Conservation (phyloP, 1,140 invertebrate genomes). For the Drosophila ogumai region DNA sequence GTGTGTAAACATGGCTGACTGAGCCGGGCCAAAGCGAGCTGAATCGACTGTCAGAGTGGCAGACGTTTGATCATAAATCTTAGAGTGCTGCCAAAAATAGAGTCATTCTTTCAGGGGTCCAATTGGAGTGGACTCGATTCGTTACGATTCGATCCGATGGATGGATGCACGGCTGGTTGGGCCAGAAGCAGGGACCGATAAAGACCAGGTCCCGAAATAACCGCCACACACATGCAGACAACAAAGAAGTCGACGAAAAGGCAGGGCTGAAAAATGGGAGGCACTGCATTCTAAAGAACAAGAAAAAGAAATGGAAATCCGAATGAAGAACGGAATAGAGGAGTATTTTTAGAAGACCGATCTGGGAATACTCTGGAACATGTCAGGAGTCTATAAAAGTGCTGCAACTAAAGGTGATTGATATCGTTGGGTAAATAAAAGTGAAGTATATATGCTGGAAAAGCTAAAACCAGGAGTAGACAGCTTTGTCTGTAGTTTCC, state of each 20-base stretch:
- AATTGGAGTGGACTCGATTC: conserved; percentile 43
- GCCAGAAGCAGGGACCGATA: conserved; percentile 8
- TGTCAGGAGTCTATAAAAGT: conserved; percentile 18
- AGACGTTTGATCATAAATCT: conserved; percentile 71
- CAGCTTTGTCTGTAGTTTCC: neutral
- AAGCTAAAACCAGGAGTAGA: neutral
- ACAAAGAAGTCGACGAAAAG: conserved; percentile 16
- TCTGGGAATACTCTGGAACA: conserved; percentile 22
- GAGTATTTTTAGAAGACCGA: conserved; percentile 30
- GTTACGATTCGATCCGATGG: conserved; percentile 40
- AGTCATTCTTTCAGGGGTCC: conserved; percentile 45
- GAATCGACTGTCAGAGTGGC: conserved; percentile 61
- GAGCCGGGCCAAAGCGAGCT: conserved; percentile 39
- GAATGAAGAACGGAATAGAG: neutral
- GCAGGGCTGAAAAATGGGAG: conserved; percentile 2
- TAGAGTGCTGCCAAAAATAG: conserved; percentile 72
- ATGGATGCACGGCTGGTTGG: conserved; percentile 31
- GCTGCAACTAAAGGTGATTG: conserved; percentile 15
- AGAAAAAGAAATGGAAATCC: conserved; percentile 8
- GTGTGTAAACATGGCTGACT: conserved; percentile 79
- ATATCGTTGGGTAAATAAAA: conserved; percentile 10
- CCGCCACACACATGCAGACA: conserved; percentile 40
- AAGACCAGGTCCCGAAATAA: conserved; percentile 29
- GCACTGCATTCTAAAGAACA: conserved; percentile 21
- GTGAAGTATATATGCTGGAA: neutral